phyloP scores from a whole-genome alignment of 2,888 invertebrate species.

The Nomada ferruginata region DNA sequence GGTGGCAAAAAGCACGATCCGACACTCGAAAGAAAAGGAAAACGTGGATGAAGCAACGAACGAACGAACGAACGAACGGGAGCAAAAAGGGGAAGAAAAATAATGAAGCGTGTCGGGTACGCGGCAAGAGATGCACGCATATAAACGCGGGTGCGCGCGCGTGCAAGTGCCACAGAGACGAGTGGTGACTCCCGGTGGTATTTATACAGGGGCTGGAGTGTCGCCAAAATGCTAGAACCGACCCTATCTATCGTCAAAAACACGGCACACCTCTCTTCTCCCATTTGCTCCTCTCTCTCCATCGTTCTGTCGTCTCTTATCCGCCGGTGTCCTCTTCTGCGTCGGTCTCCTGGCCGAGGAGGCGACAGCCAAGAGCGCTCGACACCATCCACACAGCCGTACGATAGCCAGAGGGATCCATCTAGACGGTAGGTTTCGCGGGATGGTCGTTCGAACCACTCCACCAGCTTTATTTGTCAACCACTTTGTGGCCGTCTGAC shows the following conservation, averaged over 20 bases:
- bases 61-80: not conserved
- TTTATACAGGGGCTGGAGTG: conserved; percentile 82
- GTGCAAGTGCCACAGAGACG: conserved; percentile 50
- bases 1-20: conserved; percentile 43
- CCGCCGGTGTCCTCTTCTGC: conserved; percentile 13
- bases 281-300: conserved; percentile 43
- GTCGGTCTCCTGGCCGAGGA: conserved; percentile 30
- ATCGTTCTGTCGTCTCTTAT: conserved; percentile 45
- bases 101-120: conserved; percentile 54
- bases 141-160: conserved; percentile 12
- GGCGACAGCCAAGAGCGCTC: conserved; percentile 64
- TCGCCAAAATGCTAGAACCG: conserved; percentile 82
- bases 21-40: conserved; percentile 29
- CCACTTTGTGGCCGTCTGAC: conserved; percentile 63
- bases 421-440: conserved; percentile 67
- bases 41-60: conserved; percentile 8
- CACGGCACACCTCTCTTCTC: conserved; percentile 61
- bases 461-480: conserved; percentile 76
- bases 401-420: conserved; percentile 37
- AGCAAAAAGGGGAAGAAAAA: conserved; percentile 43
- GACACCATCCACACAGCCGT: conserved; percentile 54
- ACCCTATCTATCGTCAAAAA: conserved; percentile 80
- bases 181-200: conserved; percentile 79
- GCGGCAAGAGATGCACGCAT: conserved; percentile 20
- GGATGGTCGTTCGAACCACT: conserved; percentile 53